phyloP scores from a whole-genome alignment of 1,140 invertebrate genomes.

The Dreissena rostriformis region DNA sequence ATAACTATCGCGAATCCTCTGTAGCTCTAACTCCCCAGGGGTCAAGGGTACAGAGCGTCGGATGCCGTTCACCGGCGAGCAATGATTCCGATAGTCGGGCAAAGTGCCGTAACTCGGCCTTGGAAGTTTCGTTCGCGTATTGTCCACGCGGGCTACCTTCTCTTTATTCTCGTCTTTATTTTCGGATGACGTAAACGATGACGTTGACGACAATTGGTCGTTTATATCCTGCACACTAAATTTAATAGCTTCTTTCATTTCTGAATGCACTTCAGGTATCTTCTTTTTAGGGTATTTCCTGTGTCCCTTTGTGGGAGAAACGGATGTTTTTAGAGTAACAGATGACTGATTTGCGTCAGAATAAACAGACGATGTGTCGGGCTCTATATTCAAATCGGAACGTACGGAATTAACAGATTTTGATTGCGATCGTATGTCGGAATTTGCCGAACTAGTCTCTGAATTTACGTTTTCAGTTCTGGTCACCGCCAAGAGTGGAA shows the following conservation, averaged over 20 bases:
- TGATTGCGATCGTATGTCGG: constrained; percentile 5
- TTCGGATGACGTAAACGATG: constrained; percentile 39
- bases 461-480: neutral
- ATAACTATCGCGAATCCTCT: constrained; percentile 60
- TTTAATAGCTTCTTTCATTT: constrained; percentile 53
- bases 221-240: constrained; percentile 57
- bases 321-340: constrained; percentile 15
- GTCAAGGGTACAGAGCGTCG: constrained; percentile 53
- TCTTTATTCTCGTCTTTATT: constrained; percentile 34
- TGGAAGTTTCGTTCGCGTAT: constrained; percentile 48
- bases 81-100: constrained; percentile 9
- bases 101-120: constrained; percentile 56
- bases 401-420: constrained; percentile 19
- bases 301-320: too few species aligned
- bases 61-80: constrained; percentile 36
- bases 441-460: neutral
- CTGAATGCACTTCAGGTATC: constrained; percentile 37
- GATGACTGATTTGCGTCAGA: constrained; percentile 24
- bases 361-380: constrained; percentile 26
- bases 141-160: constrained; percentile 21
- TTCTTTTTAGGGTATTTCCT: too few species aligned
- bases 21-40: constrained; percentile 64
- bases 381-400: constrained; percentile 4
- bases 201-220: constrained; percentile 44
- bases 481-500: constrained; percentile 68